Evolutionary conservation across 2,888 invertebrate species (phyloP).

Genomic region (Synanthedon myopaeformis): DNA sequence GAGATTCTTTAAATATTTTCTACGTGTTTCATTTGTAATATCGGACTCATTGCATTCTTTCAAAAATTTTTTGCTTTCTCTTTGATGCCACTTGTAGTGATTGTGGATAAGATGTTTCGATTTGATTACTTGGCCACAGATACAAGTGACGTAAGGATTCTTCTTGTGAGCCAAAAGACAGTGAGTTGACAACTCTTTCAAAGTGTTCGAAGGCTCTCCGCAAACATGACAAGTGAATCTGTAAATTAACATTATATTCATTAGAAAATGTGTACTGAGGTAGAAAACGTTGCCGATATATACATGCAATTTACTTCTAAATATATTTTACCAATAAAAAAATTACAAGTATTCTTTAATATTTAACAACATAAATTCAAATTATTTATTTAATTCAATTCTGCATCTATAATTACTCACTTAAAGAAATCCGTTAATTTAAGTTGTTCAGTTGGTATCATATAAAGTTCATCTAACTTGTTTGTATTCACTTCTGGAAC

Average conservation of each 20-base stretch:
- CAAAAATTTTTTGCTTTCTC: constrained; percentile 29
- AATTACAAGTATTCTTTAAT: no score
- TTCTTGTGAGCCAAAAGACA: constrained; percentile 37
- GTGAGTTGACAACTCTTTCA: constrained; percentile 38
- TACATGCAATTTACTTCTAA: no score
- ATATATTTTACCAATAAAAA: no score
- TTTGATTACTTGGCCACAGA: constrained; percentile 47
- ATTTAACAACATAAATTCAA: no score
- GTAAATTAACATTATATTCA: constrained; percentile 2
- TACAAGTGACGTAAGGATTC: constrained; percentile 40
- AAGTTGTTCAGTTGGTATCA: constrained; percentile 25
- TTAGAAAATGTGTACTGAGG: no score
- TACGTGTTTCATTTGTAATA: neutral
- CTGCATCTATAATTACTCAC: constrained; percentile 6
- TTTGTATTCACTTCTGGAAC: constrained; percentile 26
- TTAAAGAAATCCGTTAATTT: constrained; percentile 47
- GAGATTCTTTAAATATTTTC: no score
- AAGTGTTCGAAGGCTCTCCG: constrained; percentile 36
- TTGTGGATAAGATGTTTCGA: constrained; percentile 55
- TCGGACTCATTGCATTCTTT: neutral
- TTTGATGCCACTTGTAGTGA: constrained; percentile 50
- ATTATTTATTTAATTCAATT: neutral
- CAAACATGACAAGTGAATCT: constrained; percentile 48
- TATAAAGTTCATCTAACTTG: constrained; percentile 36
- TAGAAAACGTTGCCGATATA: no score